phyloP scores from a whole-genome alignment of 2,113 vertebrate genomes.

The Fulmarus glacialis region DNA sequence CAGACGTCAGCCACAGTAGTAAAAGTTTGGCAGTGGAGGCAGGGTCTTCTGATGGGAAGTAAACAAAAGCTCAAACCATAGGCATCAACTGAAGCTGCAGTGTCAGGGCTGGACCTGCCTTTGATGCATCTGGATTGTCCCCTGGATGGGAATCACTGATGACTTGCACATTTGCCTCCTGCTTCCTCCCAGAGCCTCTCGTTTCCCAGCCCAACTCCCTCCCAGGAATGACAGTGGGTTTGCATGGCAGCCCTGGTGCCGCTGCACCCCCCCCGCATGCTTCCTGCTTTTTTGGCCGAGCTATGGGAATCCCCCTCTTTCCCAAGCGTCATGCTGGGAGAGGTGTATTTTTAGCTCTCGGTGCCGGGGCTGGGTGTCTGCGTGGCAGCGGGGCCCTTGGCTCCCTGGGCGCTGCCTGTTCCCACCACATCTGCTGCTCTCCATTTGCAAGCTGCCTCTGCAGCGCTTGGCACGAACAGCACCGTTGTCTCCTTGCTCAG shows the following conservation, averaged over 20 bases:
- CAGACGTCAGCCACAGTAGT: rapidly evolving
- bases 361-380: not conserved
- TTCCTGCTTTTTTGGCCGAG: not conserved
- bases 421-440: conserved; percentile 4
- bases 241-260: not conserved
- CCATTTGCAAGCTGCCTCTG: not conserved
- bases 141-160: not conserved
- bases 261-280: not conserved
- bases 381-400: not conserved
- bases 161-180: not conserved
- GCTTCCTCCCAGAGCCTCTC: not conserved
- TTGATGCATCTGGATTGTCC: not conserved
- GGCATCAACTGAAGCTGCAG: not conserved
- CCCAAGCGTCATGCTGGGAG: not conserved
- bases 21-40: not conserved
- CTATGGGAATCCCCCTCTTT: not conserved
- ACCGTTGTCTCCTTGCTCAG: not conserved
- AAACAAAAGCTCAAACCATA: not conserved
- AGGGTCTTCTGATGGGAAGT: not conserved
- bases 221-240: not conserved
- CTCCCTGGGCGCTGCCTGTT: not conserved
- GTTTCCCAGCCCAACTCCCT: not conserved
- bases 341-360: not conserved
- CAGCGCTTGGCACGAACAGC: rapidly evolving
- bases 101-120: not conserved